Evolutionary conservation across 2,888 invertebrate species (phyloP).

Genomic region (Orgyia antiqua): DNA sequence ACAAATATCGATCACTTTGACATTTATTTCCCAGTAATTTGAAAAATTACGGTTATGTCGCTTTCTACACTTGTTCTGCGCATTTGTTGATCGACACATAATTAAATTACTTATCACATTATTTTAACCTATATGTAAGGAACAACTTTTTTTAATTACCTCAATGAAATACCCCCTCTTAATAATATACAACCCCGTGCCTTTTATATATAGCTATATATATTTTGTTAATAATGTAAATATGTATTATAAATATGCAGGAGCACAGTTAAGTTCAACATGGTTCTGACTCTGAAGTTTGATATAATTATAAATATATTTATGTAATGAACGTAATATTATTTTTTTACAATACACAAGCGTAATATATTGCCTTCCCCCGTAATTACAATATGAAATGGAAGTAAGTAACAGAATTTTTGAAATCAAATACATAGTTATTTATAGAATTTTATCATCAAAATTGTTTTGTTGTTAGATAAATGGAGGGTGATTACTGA

Average conservation of each 20-base stretch:
- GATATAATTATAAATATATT: constrained; percentile 28
- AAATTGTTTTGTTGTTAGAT: background rate
- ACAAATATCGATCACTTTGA: too few species aligned
- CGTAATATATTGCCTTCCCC: constrained; percentile 86
- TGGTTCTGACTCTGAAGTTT: constrained; percentile 22
- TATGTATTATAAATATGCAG: constrained; percentile 22
- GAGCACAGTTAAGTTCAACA: constrained; percentile 20
- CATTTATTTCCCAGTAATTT: too few species aligned
- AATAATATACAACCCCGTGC: constrained; percentile 43
- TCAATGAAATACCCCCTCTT: constrained; percentile 28
- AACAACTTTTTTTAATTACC: too few species aligned
- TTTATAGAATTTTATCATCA: background rate
- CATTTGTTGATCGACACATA: too few species aligned
- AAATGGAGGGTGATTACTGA: background rate
- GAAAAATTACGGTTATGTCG: too few species aligned
- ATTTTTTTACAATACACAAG: constrained; percentile 74
- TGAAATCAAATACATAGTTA: constrained; percentile 7
- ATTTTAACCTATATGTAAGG: constrained; percentile 56
- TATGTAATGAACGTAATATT: constrained; percentile 41
- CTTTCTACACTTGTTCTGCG: too few species aligned
- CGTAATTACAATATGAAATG: constrained; percentile 58
- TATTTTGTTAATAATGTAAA: constrained; percentile 19
- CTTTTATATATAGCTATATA: constrained; percentile 17
- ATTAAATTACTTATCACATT: constrained; percentile 68
- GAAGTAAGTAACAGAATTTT: constrained; percentile 28